phyloP scores from a whole-genome alignment of 2,797 vertebrate species.

The Cichlasoma orientale region DNA sequence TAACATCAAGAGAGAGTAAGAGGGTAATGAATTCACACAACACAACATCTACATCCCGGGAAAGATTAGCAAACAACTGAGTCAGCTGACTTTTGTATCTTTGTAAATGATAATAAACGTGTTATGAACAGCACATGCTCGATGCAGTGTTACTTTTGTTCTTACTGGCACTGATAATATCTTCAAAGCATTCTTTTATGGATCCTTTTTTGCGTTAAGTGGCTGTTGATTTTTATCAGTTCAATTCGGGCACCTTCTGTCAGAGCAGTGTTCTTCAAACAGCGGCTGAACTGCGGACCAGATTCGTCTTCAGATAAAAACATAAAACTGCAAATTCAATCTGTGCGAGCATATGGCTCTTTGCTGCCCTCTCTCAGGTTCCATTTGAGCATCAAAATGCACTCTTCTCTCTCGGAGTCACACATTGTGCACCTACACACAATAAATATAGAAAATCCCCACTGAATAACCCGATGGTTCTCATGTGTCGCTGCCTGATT shows the following conservation, averaged over 20 bases:
- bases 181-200: constrained; percentile 1
- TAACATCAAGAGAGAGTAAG: not conserved
- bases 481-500: not conserved
- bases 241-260: not conserved
- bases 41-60: constrained; percentile 11
- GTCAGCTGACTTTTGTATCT: constrained; percentile 48
- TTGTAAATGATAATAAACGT: constrained; percentile 54
- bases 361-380: constrained; percentile 71
- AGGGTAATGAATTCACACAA: constrained; percentile 21
- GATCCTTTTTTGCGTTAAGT: not conserved
- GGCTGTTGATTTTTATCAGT: not conserved
- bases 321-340: not conserved
- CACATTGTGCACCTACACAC: not conserved
- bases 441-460: constrained; percentile 10
- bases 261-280: not conserved
- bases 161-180: not conserved
- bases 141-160: constrained; percentile 11
- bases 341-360: constrained; percentile 44
- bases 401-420: not conserved
- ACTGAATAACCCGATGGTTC: not conserved
- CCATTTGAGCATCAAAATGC: constrained; percentile 1
- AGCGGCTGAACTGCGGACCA: not conserved
- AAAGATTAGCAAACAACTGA: constrained; percentile 14
- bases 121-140: constrained; percentile 11
- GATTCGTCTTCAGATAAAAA: constrained; percentile 7